phyloP scores from a whole-genome alignment of 2,888 invertebrate genomes.

The Dasypogon diadema region DNA sequence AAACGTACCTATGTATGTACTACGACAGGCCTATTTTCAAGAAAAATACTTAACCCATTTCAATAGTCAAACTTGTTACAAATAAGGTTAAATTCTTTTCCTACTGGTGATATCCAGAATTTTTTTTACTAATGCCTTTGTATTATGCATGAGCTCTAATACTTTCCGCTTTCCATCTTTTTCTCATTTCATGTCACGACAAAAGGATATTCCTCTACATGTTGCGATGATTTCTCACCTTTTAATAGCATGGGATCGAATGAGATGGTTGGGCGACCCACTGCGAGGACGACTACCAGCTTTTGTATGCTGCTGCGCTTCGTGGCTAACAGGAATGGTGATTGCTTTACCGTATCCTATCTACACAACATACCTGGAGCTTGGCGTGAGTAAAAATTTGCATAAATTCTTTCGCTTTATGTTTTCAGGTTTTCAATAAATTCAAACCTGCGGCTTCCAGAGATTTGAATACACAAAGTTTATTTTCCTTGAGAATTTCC shows the following conservation, averaged over 20 bases:
- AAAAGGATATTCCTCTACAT: slow-evolving; percentile 78
- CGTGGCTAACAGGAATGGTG: slow-evolving; percentile 80
- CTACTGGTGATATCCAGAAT: no score
- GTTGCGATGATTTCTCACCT: slow-evolving; percentile 78
- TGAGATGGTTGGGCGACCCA: slow-evolving; percentile 75
- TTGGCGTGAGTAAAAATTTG: slow-evolving; percentile 71
- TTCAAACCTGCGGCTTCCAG: not conserved
- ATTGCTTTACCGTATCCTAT: slow-evolving; percentile 80
- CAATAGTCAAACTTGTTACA: no score
- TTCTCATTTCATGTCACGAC: not conserved
- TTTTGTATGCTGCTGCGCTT: slow-evolving; percentile 76
- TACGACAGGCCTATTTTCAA: no score
- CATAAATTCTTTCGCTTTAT: not conserved
- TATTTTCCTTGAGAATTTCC: not conserved
- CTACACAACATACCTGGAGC: slow-evolving; percentile 78
- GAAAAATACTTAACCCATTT: no score
- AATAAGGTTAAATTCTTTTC: no score
- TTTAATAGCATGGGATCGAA: slow-evolving; percentile 77
- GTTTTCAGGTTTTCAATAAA: slow-evolving; percentile 11
- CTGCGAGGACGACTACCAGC: slow-evolving; percentile 75
- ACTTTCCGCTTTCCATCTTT: no score
- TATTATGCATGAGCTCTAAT: no score
- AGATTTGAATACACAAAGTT: not conserved
- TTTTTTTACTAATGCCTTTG: no score
- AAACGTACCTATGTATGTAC: no score